Evolutionary conservation across 92 coral and sea anemone species (phyloP), one percentile per base, ranked within the genome.

Genomic region (Epizoanthus ramosus): DNA sequence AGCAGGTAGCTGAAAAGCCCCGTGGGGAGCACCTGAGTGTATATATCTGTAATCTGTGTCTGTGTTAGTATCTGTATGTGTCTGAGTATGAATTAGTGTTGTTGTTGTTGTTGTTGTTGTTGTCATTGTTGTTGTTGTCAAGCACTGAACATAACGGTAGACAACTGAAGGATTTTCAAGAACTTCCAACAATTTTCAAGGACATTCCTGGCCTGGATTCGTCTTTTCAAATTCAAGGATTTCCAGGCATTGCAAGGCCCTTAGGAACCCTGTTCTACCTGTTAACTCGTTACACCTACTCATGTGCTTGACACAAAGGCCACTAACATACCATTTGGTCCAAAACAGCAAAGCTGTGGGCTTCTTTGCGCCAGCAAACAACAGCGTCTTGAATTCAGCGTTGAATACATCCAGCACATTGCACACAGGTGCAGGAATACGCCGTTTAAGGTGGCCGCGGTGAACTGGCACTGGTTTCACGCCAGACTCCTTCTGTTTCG

Each of bases 281-380:
- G 9, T 5, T 50, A 50, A 50, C 10, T 50, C 15, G 2, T 50
- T 50, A 50, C 24, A 41, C 13, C 17, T 25, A 41, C 13, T 64
- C 5, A 1, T 24, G 39, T 33, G 1, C 23, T 12, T 3, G 43
- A 15, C 28, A 67, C 35, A 68, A 0, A 68, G 6, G 12, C 13
- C 21, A 12, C n/a, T 22, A 19, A 80, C 94, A 80, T 63, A 95
- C 98, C 98, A 95, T 52, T 88, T 91, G 22, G 98, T 95, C 98
- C 98, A 95, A 56, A 95, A 95, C 57, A 95, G 69, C 79, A 95
- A 43, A 43, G 91, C 95, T 76, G 84, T 84, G 41, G 97, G 90
- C 73, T 90, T 90, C 24, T 70, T 65, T 41, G 73, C 33, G 10
- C 86, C 87, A 14, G 74, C 18, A 25, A 87, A 81, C 17, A 89